A percentile compares a stretch with the other conserved stretches of the same genome.
Conservation (phyloP, 2,113 vertebrate species). For the Plotosus lineatus region DNA sequence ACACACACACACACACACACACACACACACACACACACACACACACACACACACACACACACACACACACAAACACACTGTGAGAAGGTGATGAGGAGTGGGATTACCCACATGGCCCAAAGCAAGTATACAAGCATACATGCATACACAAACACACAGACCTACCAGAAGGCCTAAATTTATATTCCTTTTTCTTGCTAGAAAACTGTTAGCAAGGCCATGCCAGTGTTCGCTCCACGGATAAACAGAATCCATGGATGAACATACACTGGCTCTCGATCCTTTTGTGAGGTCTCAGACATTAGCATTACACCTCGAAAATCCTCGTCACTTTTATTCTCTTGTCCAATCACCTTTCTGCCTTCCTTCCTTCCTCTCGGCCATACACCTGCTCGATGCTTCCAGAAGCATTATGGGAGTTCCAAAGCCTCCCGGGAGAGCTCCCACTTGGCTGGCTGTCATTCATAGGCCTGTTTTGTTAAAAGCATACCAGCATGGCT, state of each 20-base stretch:
- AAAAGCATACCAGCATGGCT: slow-evolving; percentile 62
- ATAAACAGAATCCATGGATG: slow-evolving; percentile 2
- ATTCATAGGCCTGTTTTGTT: slow-evolving; percentile 60
- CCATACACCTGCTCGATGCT: slow-evolving; percentile 74
- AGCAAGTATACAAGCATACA: slow-evolving; percentile 62
- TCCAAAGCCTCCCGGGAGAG: slow-evolving; percentile 47
- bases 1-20: slow-evolving; percentile 65
- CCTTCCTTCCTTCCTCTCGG: slow-evolving; percentile 69
- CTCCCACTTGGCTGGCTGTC: slow-evolving; percentile 26
- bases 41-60: slow-evolving; percentile 65
- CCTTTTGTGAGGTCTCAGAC: slow-evolving; percentile 41
- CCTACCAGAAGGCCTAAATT: slow-evolving; percentile 40
- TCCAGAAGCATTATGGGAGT: slow-evolving; percentile 64
- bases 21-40: slow-evolving; percentile 57
- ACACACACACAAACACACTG: slow-evolving; percentile 45
- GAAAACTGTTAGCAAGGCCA: slow-evolving; percentile 9
- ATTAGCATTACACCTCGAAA: slow-evolving; percentile 42
- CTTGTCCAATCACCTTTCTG: slow-evolving; percentile 68
- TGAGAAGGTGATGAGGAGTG: slow-evolving; percentile 57
- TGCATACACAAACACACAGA: slow-evolving; percentile 56
- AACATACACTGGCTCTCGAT: background rate
- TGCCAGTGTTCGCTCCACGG: background rate
- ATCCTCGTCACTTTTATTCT: slow-evolving; percentile 59
- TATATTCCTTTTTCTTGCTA: slow-evolving; percentile 8
- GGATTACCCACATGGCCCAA: slow-evolving; percentile 57